Base-by-base conservation (phyloP, 1,140 invertebrate genomes). In the Caenorhabditis latens region DNA sequence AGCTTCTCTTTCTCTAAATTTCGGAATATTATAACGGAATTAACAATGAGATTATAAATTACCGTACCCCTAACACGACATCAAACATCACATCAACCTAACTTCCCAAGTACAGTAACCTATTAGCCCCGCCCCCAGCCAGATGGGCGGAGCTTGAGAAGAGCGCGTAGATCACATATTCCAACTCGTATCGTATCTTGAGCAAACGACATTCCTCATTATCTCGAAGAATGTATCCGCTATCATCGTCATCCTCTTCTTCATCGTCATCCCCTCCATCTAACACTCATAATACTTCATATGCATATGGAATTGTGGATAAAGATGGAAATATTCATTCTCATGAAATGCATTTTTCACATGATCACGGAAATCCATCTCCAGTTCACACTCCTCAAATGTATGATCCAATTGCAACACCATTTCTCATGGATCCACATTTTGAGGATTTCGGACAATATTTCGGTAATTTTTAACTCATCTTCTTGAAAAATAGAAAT, bases 381-480 rank as follows among this genome's bases (percentile, higher is more conserved):
- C 43, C 67, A 46, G 21, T 46, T 14, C 16, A 43, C n/a, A 6
- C 46, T 46, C 19, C 19, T 11, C 46, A 48, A 2, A 79, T 79
- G 71, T 79, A 50, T 24, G 32, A 79, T 16, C n/a, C 13, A 7
- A 40, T n/a, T 50, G 40, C 46, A n/a, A 5, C 40, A 21, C 71
- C 50, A 50, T 79, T 53, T 53, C n/a, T n/a, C 4, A n/a, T n/a
- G 21, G 67, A 79, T 8, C 71, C 13, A 5, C 7, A 11, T 4
- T 79, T 21, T 53, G 71, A 79, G 13, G 71, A 79, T 53, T 79
- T 79, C 24, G 71, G 71, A 19, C 71, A 79, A 50, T 79, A 79
- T 53, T 79, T 79, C 24, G 71, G 71, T 79, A 79, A 79, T 46
- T 48, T 79, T 48, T 13, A 79, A 50, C 9, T n/a, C 7, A 8